Evolutionary conservation across 2,888 invertebrate species (phyloP).

Genomic region (Tubiluchus corallicola): DNA sequence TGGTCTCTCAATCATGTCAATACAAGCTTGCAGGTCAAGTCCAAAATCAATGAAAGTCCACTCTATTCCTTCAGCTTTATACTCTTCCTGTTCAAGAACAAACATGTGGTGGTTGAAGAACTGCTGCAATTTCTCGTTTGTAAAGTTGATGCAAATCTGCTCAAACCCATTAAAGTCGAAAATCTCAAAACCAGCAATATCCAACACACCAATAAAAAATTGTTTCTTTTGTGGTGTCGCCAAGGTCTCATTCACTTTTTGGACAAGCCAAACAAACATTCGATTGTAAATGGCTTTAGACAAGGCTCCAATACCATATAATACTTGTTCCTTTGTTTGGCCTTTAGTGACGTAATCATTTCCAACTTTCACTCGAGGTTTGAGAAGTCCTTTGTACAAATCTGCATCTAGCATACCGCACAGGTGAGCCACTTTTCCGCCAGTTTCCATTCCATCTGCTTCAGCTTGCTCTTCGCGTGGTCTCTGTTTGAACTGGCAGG

Average conservation of each 20-base stretch:
- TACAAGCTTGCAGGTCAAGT: not conserved
- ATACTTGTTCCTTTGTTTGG: conserved; percentile 78
- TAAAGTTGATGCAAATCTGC: conserved; percentile 36
- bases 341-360: conserved; percentile 98
- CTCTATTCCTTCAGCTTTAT: conserved; percentile 30
- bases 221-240: not conserved
- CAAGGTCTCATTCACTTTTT: conserved; percentile 69
- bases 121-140: conserved; percentile 35
- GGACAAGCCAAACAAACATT: conserved; percentile 83
- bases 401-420: conserved; percentile 70
- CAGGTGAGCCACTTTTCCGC: conserved; percentile 76
- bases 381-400: conserved; percentile 82
- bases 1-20: conserved; percentile 15
- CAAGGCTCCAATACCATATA: conserved; percentile 84
- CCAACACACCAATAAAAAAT: conserved; percentile 30
- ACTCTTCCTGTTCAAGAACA: conserved; percentile 34
- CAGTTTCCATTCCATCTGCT: conserved; percentile 69
- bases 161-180: conserved; percentile 36
- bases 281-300: conserved; percentile 92
- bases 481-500: conserved; percentile 99
- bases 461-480: conserved; percentile 99
- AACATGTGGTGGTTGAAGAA: conserved; percentile 39
- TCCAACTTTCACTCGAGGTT: conserved; percentile 98
- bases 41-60: conserved; percentile 32
- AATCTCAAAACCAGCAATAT: conserved; percentile 37